Base-by-base conservation (phyloP, 2,888 invertebrate genomes). In the Cerastis leucographa region DNA sequence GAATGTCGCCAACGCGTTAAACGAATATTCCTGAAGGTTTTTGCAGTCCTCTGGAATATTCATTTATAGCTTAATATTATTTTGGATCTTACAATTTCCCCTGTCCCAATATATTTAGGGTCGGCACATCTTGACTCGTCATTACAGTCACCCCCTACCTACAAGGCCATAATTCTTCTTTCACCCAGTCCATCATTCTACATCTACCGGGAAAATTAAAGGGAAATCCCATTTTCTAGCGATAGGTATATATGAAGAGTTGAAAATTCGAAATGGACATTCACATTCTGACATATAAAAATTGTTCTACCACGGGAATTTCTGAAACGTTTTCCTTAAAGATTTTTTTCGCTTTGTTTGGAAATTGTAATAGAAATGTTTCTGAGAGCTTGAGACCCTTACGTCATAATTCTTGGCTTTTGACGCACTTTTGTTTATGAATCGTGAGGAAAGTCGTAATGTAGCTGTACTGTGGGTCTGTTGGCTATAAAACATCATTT, bases 321-420 rank as follows among this genome's bases (percentile, higher is more conserved):
- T n/a, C 12, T 19, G 9, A 25, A 71, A 25, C 42, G 44, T 85
- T 84, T 84, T 85, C 84, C 85, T 85, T 67, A 81, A 71, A 70
- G 66, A 22, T 70, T 70, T n/a, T 84, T 81, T 81, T 81, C 42
- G 54, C 70, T 68, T 73, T 81, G 74, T 81, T 71, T 56, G 46
- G 42, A 61, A 66, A 69, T 70, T 46, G 35, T 70, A 49, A 81
- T 78, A 74, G 65, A 78, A 71, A 68, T 74, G 66, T 72, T 84
- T 85, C 84, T 56, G 42, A 72, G 85, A 85, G 59, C 49, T 84
- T 35, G 9, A 72, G 42, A 62, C 69, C 56, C 76, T 70, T 69
- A 78, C 83, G 81, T 84, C 84, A 84, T 73, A 76, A 56, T 71
- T 84, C 72, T 84, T 85, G 84, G 84, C 85, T 62, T 73, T 56